Evolutionary conservation across 2,797 vertebrate species (phyloP), one percentile per base, ranked within the genome.

Genomic region (Siniperca scherzeri): DNA sequence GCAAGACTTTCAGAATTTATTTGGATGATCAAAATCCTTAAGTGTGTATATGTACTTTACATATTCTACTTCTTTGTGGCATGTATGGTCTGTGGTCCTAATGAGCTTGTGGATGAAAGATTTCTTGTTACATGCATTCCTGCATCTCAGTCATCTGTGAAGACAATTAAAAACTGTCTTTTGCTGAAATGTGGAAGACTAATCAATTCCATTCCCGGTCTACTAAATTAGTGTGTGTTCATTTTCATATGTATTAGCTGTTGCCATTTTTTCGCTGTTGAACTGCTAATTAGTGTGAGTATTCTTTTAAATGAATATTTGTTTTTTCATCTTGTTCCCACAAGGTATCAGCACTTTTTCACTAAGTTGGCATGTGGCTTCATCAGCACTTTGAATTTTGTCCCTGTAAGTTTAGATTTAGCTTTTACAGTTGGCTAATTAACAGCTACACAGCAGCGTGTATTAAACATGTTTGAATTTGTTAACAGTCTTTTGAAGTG

Each of bases 111-210:
- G 77, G 80, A 77, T 86, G 69, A 90, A 90, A 62, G 48, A 76
- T 62, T 85, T 78, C 71, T 90, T 3, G 50, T 89, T 87, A 65
- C 79, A 91, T 48, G 73, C 82, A 4, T 88, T 92, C 83, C 87
- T 91, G 84, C 70, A 85, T 88, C 80, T 87, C 87, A 87, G 77
- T 90, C 87, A 75, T 84, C 81, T 83, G 85, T 82, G 74, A 80
- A 85, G 83, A 76, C 84, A 81, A 87, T 88, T 69, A 46, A 85
- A 84, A 86, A 84, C 82, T 36, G 52, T 70, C 62, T 85, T 81
- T 86, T 53, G 72, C 25, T 77, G 69, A 74, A 79, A 83, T 75
- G 6, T 59, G 62, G 57, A 79, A 81, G 30, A 42, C 57, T 72
- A 88, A 92, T 87, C 69, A 75, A 27, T 82, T 79, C 82, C 90